Conservation (phyloP, 2,797 vertebrate species). For the Cuculus canorus region DNA sequence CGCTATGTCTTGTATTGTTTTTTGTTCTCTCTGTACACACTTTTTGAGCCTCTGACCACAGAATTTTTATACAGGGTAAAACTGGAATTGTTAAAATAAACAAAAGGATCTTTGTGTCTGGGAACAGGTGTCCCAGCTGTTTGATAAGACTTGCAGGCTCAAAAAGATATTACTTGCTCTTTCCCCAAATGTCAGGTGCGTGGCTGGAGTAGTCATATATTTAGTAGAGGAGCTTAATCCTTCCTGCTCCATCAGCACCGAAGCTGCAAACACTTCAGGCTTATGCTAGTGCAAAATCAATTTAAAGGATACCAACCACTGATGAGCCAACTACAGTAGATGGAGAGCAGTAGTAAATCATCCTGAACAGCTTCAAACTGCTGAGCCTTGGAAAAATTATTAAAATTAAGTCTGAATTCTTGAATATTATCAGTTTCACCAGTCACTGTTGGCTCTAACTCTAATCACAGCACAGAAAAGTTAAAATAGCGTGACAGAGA, state of each 20-base stretch:
- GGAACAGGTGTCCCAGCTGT: background rate
- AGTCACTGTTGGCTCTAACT: background rate
- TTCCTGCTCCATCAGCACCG: background rate
- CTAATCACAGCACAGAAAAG: background rate
- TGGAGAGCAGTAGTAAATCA: background rate
- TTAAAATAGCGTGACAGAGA: background rate
- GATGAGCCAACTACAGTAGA: background rate
- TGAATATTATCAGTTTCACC: background rate
- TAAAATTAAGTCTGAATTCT: background rate
- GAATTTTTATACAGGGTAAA: background rate
- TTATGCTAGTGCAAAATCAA: background rate
- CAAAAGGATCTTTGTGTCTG: background rate
- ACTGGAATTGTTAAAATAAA: background rate
- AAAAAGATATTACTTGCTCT: background rate
- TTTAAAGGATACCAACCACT: background rate
- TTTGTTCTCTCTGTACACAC: background rate
- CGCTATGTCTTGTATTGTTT: background rate
- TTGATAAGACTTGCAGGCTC: background rate
- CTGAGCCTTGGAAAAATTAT: slow-evolving; percentile 4
- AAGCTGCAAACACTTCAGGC: background rate
- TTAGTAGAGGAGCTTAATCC: background rate
- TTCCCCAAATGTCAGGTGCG: background rate
- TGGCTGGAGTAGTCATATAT: background rate
- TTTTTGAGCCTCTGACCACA: background rate
- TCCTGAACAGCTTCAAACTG: background rate